Evolutionary conservation across 2,797 vertebrate species (phyloP).

Genomic region (Sardinella longiceps): DNA sequence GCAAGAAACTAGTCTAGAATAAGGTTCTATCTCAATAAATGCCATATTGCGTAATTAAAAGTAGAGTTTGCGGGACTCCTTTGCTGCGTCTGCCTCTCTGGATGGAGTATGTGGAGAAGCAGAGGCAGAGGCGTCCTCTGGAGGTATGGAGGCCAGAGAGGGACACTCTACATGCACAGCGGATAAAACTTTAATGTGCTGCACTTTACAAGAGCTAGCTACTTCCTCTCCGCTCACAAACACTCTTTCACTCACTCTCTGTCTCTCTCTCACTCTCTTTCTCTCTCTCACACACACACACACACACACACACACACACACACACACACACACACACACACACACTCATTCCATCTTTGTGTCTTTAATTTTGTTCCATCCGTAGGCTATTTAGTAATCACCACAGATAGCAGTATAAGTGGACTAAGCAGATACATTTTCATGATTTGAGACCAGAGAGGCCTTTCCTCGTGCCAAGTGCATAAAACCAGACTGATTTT

Average conservation of each 20-base stretch:
- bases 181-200: constrained; percentile 49
- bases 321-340: not conserved
- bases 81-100: too few species aligned
- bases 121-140: not conserved
- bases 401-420: not conserved
- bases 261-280: not conserved
- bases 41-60: too few species aligned
- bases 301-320: not conserved
- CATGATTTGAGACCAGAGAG: not conserved
- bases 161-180: constrained; percentile 26
- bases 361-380: not conserved
- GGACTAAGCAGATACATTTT: not conserved
- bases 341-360: not conserved
- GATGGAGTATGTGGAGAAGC: too few species aligned
- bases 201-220: constrained; percentile 37
- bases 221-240: not conserved
- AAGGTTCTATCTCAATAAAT: too few species aligned
- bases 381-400: not conserved
- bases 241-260: constrained; percentile 12
- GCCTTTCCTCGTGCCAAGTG: not conserved
- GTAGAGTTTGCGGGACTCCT: too few species aligned
- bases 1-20: too few species aligned
- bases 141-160: constrained; percentile 29
- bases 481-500: not conserved
- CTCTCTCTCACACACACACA: not conserved